Evolutionary conservation across 2,888 invertebrate species (phyloP), one percentile per base, ranked within the genome.

Genomic region (Dioctria rufipes): DNA sequence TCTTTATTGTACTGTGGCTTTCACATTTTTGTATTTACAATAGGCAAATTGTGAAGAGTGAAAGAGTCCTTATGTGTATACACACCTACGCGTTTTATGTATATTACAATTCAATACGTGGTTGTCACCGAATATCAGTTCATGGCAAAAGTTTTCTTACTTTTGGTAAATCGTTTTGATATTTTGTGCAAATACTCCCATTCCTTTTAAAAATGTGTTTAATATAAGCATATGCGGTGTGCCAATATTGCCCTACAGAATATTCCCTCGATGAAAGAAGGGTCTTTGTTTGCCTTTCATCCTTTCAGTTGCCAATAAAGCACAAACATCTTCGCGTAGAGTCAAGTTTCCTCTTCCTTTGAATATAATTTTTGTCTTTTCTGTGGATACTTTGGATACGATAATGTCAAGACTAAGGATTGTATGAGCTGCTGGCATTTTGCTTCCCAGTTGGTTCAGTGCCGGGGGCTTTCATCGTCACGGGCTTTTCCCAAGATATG

Each of bases 341-440:
- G 54, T 25, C 39, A 8, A 37, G 51, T 39, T 40, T 3, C 40
- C 39, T 73, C 11, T 58, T 40, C 58, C 60, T 60, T 54, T 5
- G 60, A 60, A 40, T 25, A 73, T 73, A 73, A 73, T 73, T 73
- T 73, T 73, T 73, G 73, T 58, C 73, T 73, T 60, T 60, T 73
- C 73, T 73, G 73, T 51, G 73, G 60, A 58, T 60, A 58, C 73
- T 73, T 40, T 37, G 58, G 58, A 11, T 73, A 13, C 39, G 73
- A 73, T 73, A 73, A 73, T 73, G 73, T 73, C 73, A 73, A n/a
- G n/a, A n/a, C n/a, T n/a, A n/a, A n/a, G 73, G 73, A 73, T 73
- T 73, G 51, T 73, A 42, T 37, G 49, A 73, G 43, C 60, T 73
- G n/a, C 42, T 58, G 54, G 58, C 42, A 73, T 58, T 58, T 73